Evolutionary conservation across 2,113 vertebrate genomes (phyloP), one percentile per base, ranked within the genome.

Genomic region (Pungitius pungitius): DNA sequence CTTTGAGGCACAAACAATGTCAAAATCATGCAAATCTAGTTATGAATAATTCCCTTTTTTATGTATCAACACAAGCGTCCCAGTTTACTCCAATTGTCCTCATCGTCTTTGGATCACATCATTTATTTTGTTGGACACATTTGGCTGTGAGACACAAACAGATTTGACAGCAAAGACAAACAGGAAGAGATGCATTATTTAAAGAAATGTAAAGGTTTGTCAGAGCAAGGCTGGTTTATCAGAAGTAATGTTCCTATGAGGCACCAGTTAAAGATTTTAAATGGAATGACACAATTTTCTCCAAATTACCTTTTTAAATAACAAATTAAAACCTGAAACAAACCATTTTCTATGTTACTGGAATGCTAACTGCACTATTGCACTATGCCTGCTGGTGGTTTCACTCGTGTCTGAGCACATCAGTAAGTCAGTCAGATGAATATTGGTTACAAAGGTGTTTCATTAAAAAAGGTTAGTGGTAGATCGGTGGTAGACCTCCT

Each of bases 111-210:
- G 45, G 55, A 33, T 73, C 42, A 59, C 66, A 69, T 42, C 39
- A 39, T 54, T 57, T 49, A 47, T 82, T 66, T 67, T 42, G 33
- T 71, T 76, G 67, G 66, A 56, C 24, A 15, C 14, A 62, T 82
- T 85, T 76, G 61, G 39, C 57, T 57, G 39, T 55, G 55, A 69
- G 57, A 82, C 51, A 60, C 45, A 69, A 78, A 68, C 70, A 71
- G 40, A 58, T 62, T 51, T 77, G 83, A 71, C 77, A 77, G 73
- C 45, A 66, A 75, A 84, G 66, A 78, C 60, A 85, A 82, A 81
- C 62, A 83, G 74, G 64, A 78, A 83, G 67, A 62, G 66, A 88
- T 79, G 69, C 65, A 82, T 87, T 85, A 88, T 78, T 85, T 78
- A 84, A 86, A 63, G 40, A 67, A 66, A 51, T 75, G 83, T 57